Conservation (phyloP, 2,113 vertebrate genomes). For the Cynopterus brachyotis region DNA sequence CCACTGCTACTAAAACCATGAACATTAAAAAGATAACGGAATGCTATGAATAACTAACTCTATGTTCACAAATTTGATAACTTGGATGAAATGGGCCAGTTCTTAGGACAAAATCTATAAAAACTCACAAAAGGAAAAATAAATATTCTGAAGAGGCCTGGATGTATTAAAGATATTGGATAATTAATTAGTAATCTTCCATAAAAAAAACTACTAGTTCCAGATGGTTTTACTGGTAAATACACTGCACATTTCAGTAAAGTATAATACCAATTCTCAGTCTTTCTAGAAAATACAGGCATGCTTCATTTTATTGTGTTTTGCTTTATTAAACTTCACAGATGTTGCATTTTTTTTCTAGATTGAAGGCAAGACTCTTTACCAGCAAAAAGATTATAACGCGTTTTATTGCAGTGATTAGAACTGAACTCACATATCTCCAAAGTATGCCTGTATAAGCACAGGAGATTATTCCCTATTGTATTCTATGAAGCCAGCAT, state of each 20-base stretch:
- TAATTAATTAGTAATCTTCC: neutral
- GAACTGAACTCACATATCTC: neutral
- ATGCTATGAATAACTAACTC: neutral
- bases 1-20: neutral
- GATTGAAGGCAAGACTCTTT: neutral
- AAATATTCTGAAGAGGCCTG: neutral
- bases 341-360: too few species aligned
- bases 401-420: neutral
- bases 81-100: neutral
- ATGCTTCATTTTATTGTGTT: neutral
- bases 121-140: neutral
- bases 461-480: neutral
- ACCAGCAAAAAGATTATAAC: neutral
- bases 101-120: neutral
- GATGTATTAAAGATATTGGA: neutral
- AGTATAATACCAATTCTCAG: neutral
- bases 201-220: neutral
- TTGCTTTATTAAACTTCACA: neutral
- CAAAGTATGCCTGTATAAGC: neutral
- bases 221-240: neutral
- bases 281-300: neutral
- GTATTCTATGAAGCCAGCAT: neutral
- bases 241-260: neutral
- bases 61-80: neutral
- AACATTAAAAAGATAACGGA: neutral